phyloP scores from a whole-genome alignment of 2,888 invertebrate genomes.

The Biston stratarius region DNA sequence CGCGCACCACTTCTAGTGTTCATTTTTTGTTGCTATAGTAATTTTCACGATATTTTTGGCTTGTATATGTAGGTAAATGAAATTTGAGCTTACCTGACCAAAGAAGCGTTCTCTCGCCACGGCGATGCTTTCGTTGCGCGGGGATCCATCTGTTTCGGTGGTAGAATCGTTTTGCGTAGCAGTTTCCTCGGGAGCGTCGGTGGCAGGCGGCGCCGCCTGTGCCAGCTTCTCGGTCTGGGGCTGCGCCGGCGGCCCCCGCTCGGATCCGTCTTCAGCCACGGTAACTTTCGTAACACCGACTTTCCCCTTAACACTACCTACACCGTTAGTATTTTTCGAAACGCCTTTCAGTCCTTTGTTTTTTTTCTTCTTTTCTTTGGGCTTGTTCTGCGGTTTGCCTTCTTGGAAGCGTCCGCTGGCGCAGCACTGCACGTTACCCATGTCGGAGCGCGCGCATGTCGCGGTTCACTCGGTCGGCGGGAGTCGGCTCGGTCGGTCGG shows the following conservation, averaged over 20 bases:
- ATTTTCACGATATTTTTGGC: slow-evolving; percentile 39
- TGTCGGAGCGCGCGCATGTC: slow-evolving; percentile 82
- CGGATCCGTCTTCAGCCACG: slow-evolving; percentile 75
- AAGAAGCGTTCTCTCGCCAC: slow-evolving; percentile 81
- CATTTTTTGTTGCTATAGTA: slow-evolving; percentile 58
- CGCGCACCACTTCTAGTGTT: slow-evolving; percentile 56
- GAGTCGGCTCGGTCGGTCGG: slow-evolving; percentile 82
- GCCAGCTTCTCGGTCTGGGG: slow-evolving; percentile 63
- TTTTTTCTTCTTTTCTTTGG: slow-evolving; percentile 70
- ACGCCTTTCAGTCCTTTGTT: slow-evolving; percentile 60
- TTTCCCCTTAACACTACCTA: slow-evolving; percentile 70
- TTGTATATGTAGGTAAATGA: slow-evolving; percentile 23
- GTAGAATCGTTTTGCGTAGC: slow-evolving; percentile 44
- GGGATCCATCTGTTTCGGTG: slow-evolving; percentile 56
- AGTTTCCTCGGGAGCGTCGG: slow-evolving; percentile 48
- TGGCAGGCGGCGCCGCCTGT: slow-evolving; percentile 59
- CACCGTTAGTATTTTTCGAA: slow-evolving; percentile 74
- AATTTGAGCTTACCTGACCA: slow-evolving; percentile 68
- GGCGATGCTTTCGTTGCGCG: slow-evolving; percentile 73
- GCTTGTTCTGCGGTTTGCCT: slow-evolving; percentile 73
- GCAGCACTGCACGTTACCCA: slow-evolving; percentile 87
- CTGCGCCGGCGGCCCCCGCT: slow-evolving; percentile 69
- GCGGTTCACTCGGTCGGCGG: slow-evolving; percentile 77
- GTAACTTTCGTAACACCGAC: slow-evolving; percentile 68
- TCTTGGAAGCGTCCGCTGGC: slow-evolving; percentile 79